Base-by-base conservation (phyloP, 2,797 vertebrate species). In the Syngnathus rostellatus region DNA sequence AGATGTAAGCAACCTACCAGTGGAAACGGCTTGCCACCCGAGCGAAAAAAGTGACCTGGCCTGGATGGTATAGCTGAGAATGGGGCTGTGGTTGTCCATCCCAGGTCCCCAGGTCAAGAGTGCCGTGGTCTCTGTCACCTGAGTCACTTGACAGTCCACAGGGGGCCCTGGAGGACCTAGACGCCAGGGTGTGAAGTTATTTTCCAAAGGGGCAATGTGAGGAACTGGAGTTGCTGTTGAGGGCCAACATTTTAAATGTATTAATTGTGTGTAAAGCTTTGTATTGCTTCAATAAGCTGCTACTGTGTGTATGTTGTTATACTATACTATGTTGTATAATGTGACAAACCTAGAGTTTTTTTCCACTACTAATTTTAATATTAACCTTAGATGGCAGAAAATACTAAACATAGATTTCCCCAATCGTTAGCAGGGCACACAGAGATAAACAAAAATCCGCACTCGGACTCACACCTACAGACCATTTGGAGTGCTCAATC, bases 31-130 rank as follows among this genome's bases (percentile, higher is more conserved):
- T 69, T 96, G 95, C 96, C 96, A 98, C 38, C 95, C 95, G 16
- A 98, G 94, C 0, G 94, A 97, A 83, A 96, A 98, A 0, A 94
- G 92, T 0, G 95, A 96, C 64, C 95, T 85, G 38, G 93, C 94
- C 84, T 99, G 95, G 58, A 98, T 90, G 14, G 90, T 85, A 40
- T 93, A 96, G 83, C 90, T 91, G 5, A 93, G 91, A 68, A 98
- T 80, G 1, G 96, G 94, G 77, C 94, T 98, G 84, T 94, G 93
- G 86, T 95, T 95, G 85, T 97, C 95, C 39, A 88, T 85, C 25
- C 95, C 95, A 0, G 92, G 90, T 43, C 89, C 91, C 95, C 95
- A 98, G 68, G 94, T 95, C 45, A 98, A 82, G 78, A 93, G 90
- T 4, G 93, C 94, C 0, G 91, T 94, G 67, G 87, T 94, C 69